Percentiles rank a stretch among this genome's conserved stretches.
These are phyloP conservation scores for Lophotriccus pileatus DNA, from an alignment of 2,797 vertebrate genomes.

Conservation along the genomic window DNA sequence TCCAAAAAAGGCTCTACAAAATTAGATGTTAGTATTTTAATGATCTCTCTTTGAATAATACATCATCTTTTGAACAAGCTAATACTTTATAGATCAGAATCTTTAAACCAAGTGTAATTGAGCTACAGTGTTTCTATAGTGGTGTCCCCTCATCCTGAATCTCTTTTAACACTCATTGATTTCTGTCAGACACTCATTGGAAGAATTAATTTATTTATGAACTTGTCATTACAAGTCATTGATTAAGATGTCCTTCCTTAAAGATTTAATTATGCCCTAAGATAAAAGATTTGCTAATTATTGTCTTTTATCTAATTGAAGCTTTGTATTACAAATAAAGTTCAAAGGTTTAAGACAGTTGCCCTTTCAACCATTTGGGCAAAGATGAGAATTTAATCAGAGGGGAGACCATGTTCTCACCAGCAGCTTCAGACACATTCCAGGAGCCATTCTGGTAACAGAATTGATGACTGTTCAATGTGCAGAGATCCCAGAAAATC, in stretches of 20 bases:
- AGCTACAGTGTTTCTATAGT: slow-evolving; percentile 67
- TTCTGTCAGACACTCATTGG: slow-evolving; percentile 83
- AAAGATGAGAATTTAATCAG: slow-evolving; percentile 91
- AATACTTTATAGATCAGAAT: slow-evolving; percentile 73
- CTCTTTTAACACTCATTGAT: slow-evolving; percentile 92
- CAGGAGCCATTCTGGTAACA: slow-evolving; percentile 32
- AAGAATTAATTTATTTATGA: slow-evolving; percentile 99
- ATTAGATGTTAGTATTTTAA: slow-evolving; percentile 69
- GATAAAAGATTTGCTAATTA: slow-evolving; percentile 98
- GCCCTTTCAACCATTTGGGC: slow-evolving; percentile 81
- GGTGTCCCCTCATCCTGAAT: slow-evolving; percentile 67
- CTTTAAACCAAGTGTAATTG: slow-evolving; percentile 64
- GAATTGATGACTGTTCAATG: slow-evolving; percentile 43
- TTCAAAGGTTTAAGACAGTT: slow-evolving; percentile 91
- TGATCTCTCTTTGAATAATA: slow-evolving; percentile 60
- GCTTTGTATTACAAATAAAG: slow-evolving; percentile 90
- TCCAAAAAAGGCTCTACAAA: neutral
- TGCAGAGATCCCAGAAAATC: slow-evolving; percentile 36
- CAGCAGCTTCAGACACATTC: slow-evolving; percentile 60
- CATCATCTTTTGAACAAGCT: slow-evolving; percentile 68
- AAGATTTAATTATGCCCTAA: slow-evolving; percentile 95
- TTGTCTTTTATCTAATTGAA: slow-evolving; percentile 97
- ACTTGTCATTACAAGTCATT: slow-evolving; percentile 95
- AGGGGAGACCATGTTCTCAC: slow-evolving; percentile 68
- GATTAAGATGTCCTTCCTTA: slow-evolving; percentile 92